Percentiles rank a stretch among this genome's conserved stretches.
Evolutionary conservation across 2,888 invertebrate species (phyloP).

Genomic region (Tipula unca): DNA sequence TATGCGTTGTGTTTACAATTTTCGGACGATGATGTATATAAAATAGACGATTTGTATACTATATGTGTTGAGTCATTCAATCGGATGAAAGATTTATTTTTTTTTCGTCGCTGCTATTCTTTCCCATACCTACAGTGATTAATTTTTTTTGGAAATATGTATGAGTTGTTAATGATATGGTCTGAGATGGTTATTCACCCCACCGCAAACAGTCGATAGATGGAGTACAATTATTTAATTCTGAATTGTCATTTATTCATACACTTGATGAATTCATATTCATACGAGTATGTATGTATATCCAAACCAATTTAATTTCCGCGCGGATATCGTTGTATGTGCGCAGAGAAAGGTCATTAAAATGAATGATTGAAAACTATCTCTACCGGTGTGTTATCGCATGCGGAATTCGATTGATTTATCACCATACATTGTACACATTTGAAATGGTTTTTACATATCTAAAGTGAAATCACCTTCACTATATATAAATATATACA

Average conservation of each 20-base stretch:
- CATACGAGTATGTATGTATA: neutral
- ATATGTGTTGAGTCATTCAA: neutral
- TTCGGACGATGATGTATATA: neutral
- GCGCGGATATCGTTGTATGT: neutral
- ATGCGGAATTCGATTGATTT: neutral
- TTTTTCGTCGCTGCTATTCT: neutral
- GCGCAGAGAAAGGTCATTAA: neutral
- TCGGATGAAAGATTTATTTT: neutral
- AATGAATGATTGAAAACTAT: neutral
- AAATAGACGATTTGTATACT: neutral
- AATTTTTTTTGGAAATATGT: neutral
- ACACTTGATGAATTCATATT: neutral
- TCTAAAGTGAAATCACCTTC: neutral
- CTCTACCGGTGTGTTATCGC: neutral
- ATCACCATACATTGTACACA: neutral
- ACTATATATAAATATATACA: neutral
- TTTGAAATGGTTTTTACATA: no score
- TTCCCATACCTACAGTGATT: no score
- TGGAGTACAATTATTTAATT: neutral
- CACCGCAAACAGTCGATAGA: neutral
- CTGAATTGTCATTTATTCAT: no score
- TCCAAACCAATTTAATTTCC: neutral
- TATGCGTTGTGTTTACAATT: neutral
- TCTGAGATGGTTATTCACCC: neutral
- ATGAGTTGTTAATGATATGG: neutral